phyloP scores from a whole-genome alignment of 2,888 invertebrate genomes.

The Mycalesis mineus region DNA sequence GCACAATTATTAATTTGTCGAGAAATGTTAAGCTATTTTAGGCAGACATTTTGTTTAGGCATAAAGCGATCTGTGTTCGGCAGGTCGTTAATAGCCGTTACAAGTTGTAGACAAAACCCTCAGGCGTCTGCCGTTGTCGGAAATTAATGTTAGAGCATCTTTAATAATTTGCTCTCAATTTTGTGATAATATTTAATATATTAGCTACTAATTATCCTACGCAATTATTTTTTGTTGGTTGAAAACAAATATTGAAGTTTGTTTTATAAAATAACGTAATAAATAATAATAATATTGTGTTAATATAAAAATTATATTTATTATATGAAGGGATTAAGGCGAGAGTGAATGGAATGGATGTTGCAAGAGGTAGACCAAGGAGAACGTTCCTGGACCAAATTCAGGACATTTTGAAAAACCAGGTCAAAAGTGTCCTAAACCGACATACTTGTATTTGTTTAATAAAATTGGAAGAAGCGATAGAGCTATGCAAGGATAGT shows the following conservation, averaged over 20 bases:
- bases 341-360: no score
- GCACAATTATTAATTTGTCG: not conserved
- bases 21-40: slow-evolving; percentile 1
- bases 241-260: not conserved
- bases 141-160: slow-evolving; percentile 10
- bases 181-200: no score
- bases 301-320: no score
- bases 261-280: not conserved
- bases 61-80: slow-evolving; percentile 10
- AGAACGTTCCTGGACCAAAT: no score
- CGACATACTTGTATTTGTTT: no score
- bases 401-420: no score
- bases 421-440: no score
- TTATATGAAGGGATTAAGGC: no score
- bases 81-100: slow-evolving; percentile 14
- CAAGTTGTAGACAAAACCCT: slow-evolving; percentile 11
- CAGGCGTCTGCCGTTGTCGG: slow-evolving; percentile 8
- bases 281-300: no score
- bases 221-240: not conserved
- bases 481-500: no score
- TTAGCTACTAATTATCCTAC: not conserved
- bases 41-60: slow-evolving; percentile 10
- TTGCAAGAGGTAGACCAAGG: no score
- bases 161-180: not conserved
- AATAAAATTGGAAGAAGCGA: no score